Evolutionary conservation across 2,888 invertebrate species (phyloP), one percentile per base, ranked within the genome.

Genomic region (Ferrisia virgata): DNA sequence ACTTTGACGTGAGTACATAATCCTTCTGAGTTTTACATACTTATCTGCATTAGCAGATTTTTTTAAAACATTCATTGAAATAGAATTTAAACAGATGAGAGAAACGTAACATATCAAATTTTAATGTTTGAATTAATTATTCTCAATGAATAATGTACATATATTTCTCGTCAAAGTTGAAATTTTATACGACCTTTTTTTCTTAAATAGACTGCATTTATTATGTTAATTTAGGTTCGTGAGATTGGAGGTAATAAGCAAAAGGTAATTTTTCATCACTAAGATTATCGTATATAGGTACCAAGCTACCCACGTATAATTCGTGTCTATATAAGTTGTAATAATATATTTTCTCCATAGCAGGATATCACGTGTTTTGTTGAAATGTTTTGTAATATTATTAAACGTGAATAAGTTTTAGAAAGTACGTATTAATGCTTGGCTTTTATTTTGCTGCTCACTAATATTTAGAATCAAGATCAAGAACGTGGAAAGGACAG

Each of bases 211-310:
- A 18, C 53, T 22, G 9, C 69, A 18, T 76, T 36, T 76, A 36
- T 53, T 53, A 22, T 36, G 18, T 76, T 18, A 76, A 76, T 64
- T 64, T 76, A 76, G 72, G 72, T 76, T 33, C 72, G 72, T 36
- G 72, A 15, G 33, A 76, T 76, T 18, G 72, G 36, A 76, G 15
- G 36, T 36, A 22, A 25, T 58, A 11, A 9, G 18, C 11, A 0
- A 36, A 22, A 76, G 72, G 72, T 76, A 76, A 76, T 31, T 33
- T 72, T 31, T 13, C 11, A n/a, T 15, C 1, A 36, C 18, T 33
- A 33, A 36, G 33, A 3, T n/a, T n/a, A n/a, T n/a, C n/a, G n/a
- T n/a, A n/a, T n/a, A n/a, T n/a, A n/a, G n/a, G n/a, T n/a, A n/a
- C n/a, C n/a, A n/a, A n/a, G n/a, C n/a, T n/a, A n/a, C n/a, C n/a